Evolutionary conservation across 1,140 invertebrate genomes (phyloP), one percentile per base, ranked within the genome.

Genomic region (Hyles euphorbiae): DNA sequence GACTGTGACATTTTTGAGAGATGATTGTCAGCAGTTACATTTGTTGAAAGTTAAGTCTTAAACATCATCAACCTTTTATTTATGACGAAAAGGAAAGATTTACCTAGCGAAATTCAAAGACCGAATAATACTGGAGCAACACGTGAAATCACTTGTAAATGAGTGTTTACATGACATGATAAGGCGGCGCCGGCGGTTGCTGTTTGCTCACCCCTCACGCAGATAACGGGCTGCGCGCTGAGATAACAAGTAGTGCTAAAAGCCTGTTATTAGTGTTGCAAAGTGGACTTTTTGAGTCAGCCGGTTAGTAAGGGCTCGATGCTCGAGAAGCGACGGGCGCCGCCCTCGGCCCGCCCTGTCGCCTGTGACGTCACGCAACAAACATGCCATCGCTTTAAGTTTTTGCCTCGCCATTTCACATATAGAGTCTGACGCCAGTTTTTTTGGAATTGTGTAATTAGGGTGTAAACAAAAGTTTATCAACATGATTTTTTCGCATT

Each of bases 341-440:
- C 83, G 82, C 82, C 83, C 75, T 61, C 51, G 69, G 62, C 67
- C 80, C 82, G 85, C 82, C 82, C 78, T 81, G 85, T 84, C 85
- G 83, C 74, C 81, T 72, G 74, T 87, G 80, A 86, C 82, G 81
- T 88, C 79, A 85, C 66, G 63, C 65, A 55, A 67, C 68, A 83
- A 82, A 66, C 79, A 67, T 62, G 72, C 72, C 71, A 65, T 72
- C 67, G 67, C 65, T 75, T 72, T 73, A 68, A 78, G 76, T 83
- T 88, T 86, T 88, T 88, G 79, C 80, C 67, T 75, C 68, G 71
- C 73, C 71, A 77, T 81, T 77, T 73, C 78, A 76, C 76, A 80
- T 86, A 84, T 88, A 84, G 82, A 78, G 81, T 84, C 81, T 84
- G 85, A 83, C 83, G 82, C 82, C 83, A 76, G 74, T 81, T 87